Evolutionary conservation across 2,888 invertebrate genomes (phyloP).

Genomic region (Microctonus aethiopoides): DNA sequence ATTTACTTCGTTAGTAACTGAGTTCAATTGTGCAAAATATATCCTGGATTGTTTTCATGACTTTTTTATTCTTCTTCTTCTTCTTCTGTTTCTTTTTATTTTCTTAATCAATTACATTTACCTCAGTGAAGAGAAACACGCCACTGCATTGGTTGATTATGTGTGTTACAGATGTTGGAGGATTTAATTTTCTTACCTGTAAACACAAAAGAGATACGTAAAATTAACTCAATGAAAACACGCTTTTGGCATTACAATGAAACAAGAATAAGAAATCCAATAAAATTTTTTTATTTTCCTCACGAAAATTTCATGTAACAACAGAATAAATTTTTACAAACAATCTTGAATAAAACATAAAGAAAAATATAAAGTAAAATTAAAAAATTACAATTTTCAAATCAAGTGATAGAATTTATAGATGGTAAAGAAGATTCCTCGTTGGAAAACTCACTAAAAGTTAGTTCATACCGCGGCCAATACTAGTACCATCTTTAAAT

Average conservation of each 20-base stretch:
- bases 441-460: not conserved
- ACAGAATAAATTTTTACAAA: not conserved
- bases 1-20: too few relatives aligned
- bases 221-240: conserved; percentile 36
- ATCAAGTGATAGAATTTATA: not conserved
- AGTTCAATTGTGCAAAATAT: not conserved
- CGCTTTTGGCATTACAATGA: conserved; percentile 28
- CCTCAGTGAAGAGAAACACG: conserved; percentile 28
- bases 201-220: conserved; percentile 48
- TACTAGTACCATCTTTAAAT: not conserved
- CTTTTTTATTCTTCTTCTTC: not conserved
- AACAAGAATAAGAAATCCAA: conserved; percentile 21
- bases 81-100: too few relatives aligned
- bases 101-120: conserved; percentile 28
- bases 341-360: not conserved
- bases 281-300: conserved; percentile 10
- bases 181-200: conserved; percentile 54
- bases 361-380: not conserved
- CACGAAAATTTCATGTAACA: not conserved
- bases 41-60: not conserved
- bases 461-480: not conserved
- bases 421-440: conserved; percentile 10
- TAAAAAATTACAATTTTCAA: not conserved
- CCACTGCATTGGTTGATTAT: conserved; percentile 31
- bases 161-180: conserved; percentile 23